Conservation (phyloP, 2,888 invertebrate species). For the Noctua janthina region DNA sequence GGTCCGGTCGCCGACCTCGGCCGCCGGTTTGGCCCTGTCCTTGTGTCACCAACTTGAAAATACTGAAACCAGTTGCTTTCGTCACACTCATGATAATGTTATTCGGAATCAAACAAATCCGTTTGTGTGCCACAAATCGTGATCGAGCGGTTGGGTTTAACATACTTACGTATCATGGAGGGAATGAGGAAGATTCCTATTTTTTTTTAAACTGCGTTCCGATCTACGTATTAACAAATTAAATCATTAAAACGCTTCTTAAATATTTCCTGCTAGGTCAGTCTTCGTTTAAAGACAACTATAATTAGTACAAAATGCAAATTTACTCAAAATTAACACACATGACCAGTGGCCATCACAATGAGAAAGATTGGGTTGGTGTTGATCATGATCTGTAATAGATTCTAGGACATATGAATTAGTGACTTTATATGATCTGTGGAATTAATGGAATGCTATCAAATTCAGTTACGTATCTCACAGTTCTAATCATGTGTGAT, state of each 20-base stretch:
- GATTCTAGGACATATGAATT: background rate
- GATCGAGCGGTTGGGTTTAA: conserved; percentile 12
- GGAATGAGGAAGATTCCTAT: conserved; percentile 13
- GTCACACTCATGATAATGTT: conserved; percentile 52
- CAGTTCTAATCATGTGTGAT: conserved; percentile 21
- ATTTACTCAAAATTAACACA: background rate
- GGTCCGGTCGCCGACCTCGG: conserved; percentile 75
- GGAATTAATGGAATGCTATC: conserved; percentile 11
- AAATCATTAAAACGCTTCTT: background rate
- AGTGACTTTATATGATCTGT: background rate
- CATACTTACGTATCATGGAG: conserved; percentile 2
- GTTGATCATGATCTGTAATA: too few relatives aligned
- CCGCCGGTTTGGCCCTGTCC: conserved; percentile 72
- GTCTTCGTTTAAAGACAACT: background rate
- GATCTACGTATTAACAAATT: background rate
- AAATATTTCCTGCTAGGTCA: conserved; percentile 14
- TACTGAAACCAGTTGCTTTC: conserved; percentile 60
- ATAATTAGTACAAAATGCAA: background rate
- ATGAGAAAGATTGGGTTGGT: too few relatives aligned
- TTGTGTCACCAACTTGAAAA: conserved; percentile 72
- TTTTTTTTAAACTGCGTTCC: too few relatives aligned
- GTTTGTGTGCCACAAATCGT: conserved; percentile 28
- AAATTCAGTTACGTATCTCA: background rate
- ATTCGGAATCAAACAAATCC: conserved; percentile 38
- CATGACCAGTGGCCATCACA: background rate